Conservation (phyloP, 2,888 invertebrate species). For the Therioaphis trifolii region DNA sequence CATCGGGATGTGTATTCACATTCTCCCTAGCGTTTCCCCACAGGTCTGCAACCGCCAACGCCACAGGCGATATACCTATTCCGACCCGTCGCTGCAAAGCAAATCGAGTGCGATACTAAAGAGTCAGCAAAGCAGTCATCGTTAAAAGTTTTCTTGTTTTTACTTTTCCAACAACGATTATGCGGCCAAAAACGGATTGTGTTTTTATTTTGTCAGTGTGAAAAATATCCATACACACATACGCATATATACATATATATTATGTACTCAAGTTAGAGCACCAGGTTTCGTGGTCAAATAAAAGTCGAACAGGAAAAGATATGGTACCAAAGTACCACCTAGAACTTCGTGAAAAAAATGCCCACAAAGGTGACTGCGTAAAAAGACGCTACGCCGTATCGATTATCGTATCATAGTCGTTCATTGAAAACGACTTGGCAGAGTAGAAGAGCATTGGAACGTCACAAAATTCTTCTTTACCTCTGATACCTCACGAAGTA, state of each 20-base stretch:
- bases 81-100: background rate
- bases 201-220: constrained; percentile 9
- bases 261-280: background rate
- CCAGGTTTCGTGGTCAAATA: background rate
- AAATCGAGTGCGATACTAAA: constrained; percentile 43
- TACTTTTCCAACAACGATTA: constrained; percentile 50
- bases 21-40: background rate
- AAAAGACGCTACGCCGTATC: no score
- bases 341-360: no score
- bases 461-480: no score
- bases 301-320: background rate
- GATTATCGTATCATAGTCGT: no score
- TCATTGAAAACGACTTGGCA: no score
- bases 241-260: no score
- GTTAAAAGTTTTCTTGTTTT: constrained; percentile 62
- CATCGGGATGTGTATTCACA: background rate
- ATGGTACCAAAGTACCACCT: no score
- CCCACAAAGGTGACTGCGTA: no score
- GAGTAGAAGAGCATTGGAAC: no score
- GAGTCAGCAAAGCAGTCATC: constrained; percentile 38
- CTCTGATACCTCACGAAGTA: no score
- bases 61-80: constrained; percentile 6
- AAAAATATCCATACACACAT: background rate
- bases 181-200: constrained; percentile 14
- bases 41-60: background rate